Conservation (phyloP, 2,113 vertebrate genomes). For the Gopherus flavomarginatus region DNA sequence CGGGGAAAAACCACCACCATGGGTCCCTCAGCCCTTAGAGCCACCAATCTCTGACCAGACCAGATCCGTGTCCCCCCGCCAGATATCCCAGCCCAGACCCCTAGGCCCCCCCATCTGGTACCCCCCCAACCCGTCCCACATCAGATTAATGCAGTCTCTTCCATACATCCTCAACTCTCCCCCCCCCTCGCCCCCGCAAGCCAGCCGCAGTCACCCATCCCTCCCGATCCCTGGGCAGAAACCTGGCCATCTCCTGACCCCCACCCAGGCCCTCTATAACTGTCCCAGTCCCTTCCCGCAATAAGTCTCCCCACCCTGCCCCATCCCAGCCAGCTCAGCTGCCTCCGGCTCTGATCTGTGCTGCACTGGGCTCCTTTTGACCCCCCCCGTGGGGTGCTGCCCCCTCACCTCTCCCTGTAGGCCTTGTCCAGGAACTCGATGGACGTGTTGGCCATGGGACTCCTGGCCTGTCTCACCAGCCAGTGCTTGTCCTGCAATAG, state of each 20-base stretch:
- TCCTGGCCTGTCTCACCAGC: constrained; percentile 87
- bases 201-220: not conserved
- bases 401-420: constrained; percentile 81
- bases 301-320: not conserved
- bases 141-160: too few relatives aligned
- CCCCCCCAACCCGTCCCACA: too few relatives aligned
- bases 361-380: not conserved
- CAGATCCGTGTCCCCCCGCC: not conserved
- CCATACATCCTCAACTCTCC: too few relatives aligned
- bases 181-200: not conserved
- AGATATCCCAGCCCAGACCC: not conserved
- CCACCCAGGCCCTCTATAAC: not conserved
- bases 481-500: constrained; percentile 86
- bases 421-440: constrained; percentile 83
- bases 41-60: not conserved
- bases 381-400: not conserved
- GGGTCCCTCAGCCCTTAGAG: too few relatives aligned
- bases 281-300: too few relatives aligned
- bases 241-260: not conserved
- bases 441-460: constrained; percentile 85
- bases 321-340: not conserved
- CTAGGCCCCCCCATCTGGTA: too few relatives aligned
- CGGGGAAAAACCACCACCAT: too few relatives aligned
- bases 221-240: too few relatives aligned
- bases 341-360: not conserved